These are phyloP conservation scores for Porites lobata DNA, from an alignment of 92 coral and sea anemone genomes.

Conservation along the genomic window DNA sequence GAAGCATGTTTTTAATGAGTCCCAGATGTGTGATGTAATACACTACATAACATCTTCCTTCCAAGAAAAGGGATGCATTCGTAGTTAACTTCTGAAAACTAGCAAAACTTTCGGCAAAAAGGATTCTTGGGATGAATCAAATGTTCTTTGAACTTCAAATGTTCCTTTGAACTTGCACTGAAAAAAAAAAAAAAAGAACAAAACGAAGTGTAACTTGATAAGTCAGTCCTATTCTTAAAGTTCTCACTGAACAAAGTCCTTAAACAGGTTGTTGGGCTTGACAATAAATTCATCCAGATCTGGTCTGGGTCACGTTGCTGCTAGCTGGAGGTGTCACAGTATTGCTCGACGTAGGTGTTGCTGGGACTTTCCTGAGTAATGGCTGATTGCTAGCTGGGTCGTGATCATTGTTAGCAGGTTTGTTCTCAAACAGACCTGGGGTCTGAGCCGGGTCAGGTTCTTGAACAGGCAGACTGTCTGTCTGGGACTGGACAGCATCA, in stretches of 20 bases:
- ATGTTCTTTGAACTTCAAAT: too few species aligned
- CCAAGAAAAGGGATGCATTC: too few species aligned
- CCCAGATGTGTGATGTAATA: too few species aligned
- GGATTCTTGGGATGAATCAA: too few species aligned
- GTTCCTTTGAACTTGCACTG: too few species aligned
- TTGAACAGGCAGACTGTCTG: not conserved
- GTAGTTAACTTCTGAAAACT: too few species aligned
- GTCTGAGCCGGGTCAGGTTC: not conserved
- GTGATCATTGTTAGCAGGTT: not conserved
- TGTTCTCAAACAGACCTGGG: not conserved
- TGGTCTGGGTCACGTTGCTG: not conserved
- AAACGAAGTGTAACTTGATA: not conserved
- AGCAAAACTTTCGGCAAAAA: too few species aligned
- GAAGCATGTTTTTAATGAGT: too few species aligned
- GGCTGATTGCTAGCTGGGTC: not conserved
- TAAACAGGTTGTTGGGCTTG: not conserved
- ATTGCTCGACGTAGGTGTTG: too few species aligned
- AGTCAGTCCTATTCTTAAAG: not conserved
- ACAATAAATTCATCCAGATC: constrained; percentile 9
- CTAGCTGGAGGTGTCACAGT: not conserved
- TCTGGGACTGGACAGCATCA: constrained; percentile 19
- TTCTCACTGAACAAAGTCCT: not conserved
- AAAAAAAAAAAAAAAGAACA: too few species aligned
- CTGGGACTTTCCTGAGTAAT: not conserved
- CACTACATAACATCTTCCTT: too few species aligned